Evolutionary conservation across 2,797 vertebrate genomes (phyloP).

Genomic region (Prunella strophiata): DNA sequence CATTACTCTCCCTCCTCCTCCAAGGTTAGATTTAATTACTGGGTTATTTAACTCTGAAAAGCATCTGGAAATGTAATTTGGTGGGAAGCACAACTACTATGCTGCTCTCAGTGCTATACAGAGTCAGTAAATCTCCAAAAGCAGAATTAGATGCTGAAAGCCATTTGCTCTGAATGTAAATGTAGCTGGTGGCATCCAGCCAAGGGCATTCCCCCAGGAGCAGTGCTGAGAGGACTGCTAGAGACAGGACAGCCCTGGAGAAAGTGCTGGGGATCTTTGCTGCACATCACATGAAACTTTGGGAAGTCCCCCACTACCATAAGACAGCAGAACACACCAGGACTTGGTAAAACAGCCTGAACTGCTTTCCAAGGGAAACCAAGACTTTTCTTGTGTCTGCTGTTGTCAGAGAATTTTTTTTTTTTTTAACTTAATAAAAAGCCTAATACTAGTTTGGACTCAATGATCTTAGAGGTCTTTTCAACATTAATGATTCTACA

Average conservation of each 20-base stretch:
- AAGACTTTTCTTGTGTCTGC: not conserved
- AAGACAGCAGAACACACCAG: not conserved
- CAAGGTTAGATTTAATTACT: not conserved
- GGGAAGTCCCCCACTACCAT: not conserved
- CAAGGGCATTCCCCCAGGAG: not conserved
- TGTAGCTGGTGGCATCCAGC: not conserved
- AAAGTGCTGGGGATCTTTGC: not conserved
- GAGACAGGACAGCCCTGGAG: not conserved
- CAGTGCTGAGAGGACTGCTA: not conserved
- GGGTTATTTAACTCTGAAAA: not conserved
- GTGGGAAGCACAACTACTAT: not conserved
- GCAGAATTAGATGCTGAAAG: not conserved
- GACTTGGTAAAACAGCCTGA: not conserved
- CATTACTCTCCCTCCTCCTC: not conserved
- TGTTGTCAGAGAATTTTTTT: not conserved
- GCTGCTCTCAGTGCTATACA: not conserved
- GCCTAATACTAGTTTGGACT: not conserved
- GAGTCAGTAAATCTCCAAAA: not conserved
- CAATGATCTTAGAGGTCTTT: accelerated
- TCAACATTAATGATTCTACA: not conserved
- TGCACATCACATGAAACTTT: not conserved
- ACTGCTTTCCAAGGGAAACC: not conserved
- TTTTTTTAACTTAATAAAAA: not conserved
- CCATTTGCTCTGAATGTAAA: not conserved
- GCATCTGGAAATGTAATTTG: not conserved